These are phyloP conservation scores for Andrena camellia DNA, from an alignment of 2,888 invertebrate genomes.

Conservation along the genomic window DNA sequence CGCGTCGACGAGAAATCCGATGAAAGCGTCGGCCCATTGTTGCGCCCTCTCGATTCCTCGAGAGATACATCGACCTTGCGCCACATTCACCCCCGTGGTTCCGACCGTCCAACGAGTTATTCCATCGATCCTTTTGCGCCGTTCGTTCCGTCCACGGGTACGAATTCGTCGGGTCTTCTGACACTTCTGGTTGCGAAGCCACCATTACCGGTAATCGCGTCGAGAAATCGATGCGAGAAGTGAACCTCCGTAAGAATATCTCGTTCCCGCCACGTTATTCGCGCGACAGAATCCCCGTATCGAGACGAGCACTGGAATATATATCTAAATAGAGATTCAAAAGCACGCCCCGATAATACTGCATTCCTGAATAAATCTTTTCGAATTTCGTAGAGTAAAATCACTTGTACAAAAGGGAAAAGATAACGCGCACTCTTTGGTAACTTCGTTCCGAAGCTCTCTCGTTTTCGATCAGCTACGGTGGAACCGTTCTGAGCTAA, in stretches of 20 bases:
- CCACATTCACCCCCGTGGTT: background rate
- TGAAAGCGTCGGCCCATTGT: background rate
- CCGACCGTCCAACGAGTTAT: conserved; percentile 10
- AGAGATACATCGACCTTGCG: background rate
- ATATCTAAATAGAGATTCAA: background rate
- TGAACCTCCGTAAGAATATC: conserved; percentile 49
- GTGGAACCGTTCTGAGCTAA: background rate
- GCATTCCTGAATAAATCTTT: background rate
- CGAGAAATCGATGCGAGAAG: conserved; percentile 53
- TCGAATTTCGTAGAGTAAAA: background rate
- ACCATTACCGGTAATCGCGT: conserved; percentile 31
- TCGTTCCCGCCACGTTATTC: conserved; percentile 21
- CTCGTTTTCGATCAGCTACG: background rate
- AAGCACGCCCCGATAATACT: background rate
- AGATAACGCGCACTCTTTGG: background rate
- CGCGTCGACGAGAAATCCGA: background rate
- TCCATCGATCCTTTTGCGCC: conserved; percentile 22
- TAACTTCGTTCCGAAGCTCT: background rate
- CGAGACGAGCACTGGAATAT: background rate
- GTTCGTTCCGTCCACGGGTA: conserved; percentile 15
- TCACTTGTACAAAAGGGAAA: background rate
- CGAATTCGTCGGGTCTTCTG: conserved; percentile 15
- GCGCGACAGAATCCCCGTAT: conserved; percentile 33
- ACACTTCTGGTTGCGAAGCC: conserved; percentile 21
- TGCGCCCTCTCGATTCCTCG: conserved; percentile 8